Evolutionary conservation across 2,113 vertebrate genomes (phyloP).

Genomic region (Spea bombifrons): DNA sequence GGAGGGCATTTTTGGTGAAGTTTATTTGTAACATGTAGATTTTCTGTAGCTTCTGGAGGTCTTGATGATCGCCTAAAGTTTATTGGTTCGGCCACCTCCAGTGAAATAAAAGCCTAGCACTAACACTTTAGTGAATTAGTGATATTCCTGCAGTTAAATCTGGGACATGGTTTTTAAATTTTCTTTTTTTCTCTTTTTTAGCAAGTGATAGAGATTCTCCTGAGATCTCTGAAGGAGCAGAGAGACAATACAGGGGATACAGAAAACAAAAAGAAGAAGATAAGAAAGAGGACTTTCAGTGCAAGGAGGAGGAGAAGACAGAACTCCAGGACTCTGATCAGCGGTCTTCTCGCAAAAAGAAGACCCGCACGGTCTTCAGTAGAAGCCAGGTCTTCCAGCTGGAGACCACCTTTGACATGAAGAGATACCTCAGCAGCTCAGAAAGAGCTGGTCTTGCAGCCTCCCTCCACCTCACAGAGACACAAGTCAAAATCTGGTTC

Average conservation of each 20-base stretch:
- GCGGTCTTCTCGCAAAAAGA: slow-evolving; percentile 72
- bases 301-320: slow-evolving; percentile 52
- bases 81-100: too few species aligned
- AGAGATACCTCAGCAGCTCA: slow-evolving; percentile 84
- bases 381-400: slow-evolving; percentile 85
- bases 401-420: slow-evolving; percentile 85
- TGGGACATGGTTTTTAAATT: not conserved
- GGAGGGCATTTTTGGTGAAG: too few species aligned
- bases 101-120: too few species aligned
- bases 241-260: slow-evolving; percentile 51
- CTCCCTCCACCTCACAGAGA: slow-evolving; percentile 82
- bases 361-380: slow-evolving; percentile 85
- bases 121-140: too few species aligned
- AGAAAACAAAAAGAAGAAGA: slow-evolving; percentile 47
- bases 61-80: too few species aligned
- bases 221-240: slow-evolving; percentile 68
- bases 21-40: too few species aligned
- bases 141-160: not conserved
- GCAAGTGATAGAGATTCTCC: slow-evolving; percentile 81
- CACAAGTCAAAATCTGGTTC: slow-evolving; percentile 90
- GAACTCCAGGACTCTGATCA: slow-evolving; percentile 55
- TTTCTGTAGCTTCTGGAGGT: too few species aligned
- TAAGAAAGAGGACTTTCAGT: slow-evolving; percentile 38
- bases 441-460: slow-evolving; percentile 80
- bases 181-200: slow-evolving; percentile 51